Percentiles rank a stretch among this genome's conserved stretches.
phyloP scores from a whole-genome alignment of 2,888 invertebrate species.

The Melinopterus prodromus region DNA sequence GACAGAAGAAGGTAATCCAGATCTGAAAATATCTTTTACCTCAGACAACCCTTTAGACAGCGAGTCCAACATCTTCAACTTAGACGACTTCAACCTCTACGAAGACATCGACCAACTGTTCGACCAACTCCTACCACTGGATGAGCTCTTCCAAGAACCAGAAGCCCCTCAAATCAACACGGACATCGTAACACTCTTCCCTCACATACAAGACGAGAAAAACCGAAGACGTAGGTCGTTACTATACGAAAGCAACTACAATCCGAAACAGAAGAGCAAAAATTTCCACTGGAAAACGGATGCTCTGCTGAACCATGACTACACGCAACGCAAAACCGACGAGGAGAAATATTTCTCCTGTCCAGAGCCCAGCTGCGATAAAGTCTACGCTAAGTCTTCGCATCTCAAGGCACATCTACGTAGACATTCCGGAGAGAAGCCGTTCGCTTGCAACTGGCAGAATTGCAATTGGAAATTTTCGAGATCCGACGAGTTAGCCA shows the following conservation, averaged over 20 bases:
- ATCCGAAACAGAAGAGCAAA: slow-evolving; percentile 42
- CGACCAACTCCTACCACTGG: slow-evolving; percentile 30
- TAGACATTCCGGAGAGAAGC: slow-evolving; percentile 77
- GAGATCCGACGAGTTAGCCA: slow-evolving; percentile 90
- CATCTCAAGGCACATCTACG: slow-evolving; percentile 89
- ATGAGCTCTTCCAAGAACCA: slow-evolving; percentile 12
- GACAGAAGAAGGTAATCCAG: slow-evolving; percentile 8
- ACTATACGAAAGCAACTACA: slow-evolving; percentile 55
- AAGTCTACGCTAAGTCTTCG: slow-evolving; percentile 89
- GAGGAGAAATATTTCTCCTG: slow-evolving; percentile 72
- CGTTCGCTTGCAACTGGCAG: slow-evolving; percentile 67
- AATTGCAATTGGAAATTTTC: slow-evolving; percentile 94
- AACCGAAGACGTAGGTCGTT: slow-evolving; percentile 56
- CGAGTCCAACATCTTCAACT: slow-evolving; percentile 8
- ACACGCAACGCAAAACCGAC: slow-evolving; percentile 51
- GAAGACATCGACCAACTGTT: slow-evolving; percentile 34
- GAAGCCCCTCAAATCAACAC: neutral
- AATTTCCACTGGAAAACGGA: slow-evolving; percentile 38
- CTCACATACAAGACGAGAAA: slow-evolving; percentile 57
- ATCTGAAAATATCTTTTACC: neutral
- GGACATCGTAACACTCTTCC: slow-evolving; percentile 50
- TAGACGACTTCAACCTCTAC: slow-evolving; percentile 34
- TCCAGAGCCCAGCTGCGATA: slow-evolving; percentile 75
- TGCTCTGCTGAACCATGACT: slow-evolving; percentile 51
- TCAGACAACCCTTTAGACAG: neutral